Evolutionary conservation across 2,113 vertebrate species (phyloP).

Genomic region (Myrmophylax atrothorax): DNA sequence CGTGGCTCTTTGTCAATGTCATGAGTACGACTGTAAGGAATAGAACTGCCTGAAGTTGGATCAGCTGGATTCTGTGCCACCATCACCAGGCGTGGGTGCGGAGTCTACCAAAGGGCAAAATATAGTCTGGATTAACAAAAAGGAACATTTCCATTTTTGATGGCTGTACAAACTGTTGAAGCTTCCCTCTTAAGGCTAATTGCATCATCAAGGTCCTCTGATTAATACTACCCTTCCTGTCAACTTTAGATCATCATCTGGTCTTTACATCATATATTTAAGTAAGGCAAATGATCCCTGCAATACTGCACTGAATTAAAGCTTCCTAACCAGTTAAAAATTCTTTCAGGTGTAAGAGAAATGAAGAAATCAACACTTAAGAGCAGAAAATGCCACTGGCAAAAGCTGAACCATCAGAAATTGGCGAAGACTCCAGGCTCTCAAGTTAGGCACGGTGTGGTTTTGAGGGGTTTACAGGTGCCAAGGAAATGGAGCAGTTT

Average conservation of each 20-base stretch:
- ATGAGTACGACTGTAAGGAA: not conserved
- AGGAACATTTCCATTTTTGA: not conserved
- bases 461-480: not conserved
- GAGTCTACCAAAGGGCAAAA: conserved; percentile 2
- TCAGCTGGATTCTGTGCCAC: not conserved
- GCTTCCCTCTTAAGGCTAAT: conserved; percentile 42
- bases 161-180: not conserved
- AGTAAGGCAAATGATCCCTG: not conserved
- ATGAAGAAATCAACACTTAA: not conserved
- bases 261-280: not conserved
- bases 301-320: not conserved
- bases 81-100: not conserved
- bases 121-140: not conserved
- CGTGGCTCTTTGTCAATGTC: conserved; percentile 60
- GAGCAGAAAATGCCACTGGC: not conserved
- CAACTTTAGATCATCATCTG: conserved; percentile 47
- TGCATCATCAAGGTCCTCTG: conserved; percentile 62
- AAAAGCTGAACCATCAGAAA: not conserved
- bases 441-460: not conserved
- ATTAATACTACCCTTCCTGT: conserved; percentile 52
- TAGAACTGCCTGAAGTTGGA: conserved; percentile 6
- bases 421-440: not conserved
- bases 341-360: not conserved
- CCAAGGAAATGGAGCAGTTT: not conserved
- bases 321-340: not conserved